A percentile compares a stretch with the other conserved stretches of the same genome.
Evolutionary conservation across 2,113 vertebrate genomes (phyloP).

Genomic region (Lampris megalopsis): DNA sequence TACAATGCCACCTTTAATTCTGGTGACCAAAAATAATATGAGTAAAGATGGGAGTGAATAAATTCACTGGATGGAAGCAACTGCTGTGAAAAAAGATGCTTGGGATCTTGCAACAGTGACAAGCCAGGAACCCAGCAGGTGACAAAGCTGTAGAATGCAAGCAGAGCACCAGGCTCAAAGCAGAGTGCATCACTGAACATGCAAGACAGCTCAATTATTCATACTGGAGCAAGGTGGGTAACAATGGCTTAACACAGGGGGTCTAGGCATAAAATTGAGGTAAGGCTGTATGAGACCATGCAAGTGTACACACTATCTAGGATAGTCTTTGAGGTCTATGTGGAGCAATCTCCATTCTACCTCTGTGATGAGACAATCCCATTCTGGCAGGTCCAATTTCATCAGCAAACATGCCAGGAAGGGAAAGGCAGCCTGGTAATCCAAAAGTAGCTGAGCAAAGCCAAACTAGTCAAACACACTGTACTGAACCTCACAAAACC

Average conservation of each 20-base stretch:
- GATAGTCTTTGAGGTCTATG: too few species aligned
- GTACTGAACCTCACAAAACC: too few species aligned
- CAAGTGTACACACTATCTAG: neutral
- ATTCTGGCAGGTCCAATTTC: neutral
- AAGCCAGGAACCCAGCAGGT: conserved; percentile 18
- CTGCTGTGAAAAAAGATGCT: conserved; percentile 34
- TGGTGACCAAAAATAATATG: neutral
- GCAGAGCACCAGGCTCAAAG: conserved; percentile 16
- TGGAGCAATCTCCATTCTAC: neutral
- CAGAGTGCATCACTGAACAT: conserved; percentile 1
- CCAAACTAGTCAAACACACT: neutral
- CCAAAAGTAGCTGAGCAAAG: neutral
- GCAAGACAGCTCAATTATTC: conserved; percentile 47
- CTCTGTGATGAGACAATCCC: neutral
- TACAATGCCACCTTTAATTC: neutral
- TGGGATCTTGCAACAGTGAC: neutral
- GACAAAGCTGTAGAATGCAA: conserved; percentile 20
- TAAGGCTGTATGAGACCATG: neutral
- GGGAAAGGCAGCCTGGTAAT: too few species aligned
- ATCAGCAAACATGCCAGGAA: neutral
- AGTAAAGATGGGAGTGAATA: neutral
- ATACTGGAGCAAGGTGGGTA: conserved; percentile 9
- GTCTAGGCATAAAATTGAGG: neutral
- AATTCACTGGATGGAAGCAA: neutral
- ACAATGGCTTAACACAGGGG: conserved; percentile 10